These are phyloP conservation scores for Microtus oregoni DNA, from an alignment of 2,113 vertebrate genomes.

Conservation along the genomic window DNA sequence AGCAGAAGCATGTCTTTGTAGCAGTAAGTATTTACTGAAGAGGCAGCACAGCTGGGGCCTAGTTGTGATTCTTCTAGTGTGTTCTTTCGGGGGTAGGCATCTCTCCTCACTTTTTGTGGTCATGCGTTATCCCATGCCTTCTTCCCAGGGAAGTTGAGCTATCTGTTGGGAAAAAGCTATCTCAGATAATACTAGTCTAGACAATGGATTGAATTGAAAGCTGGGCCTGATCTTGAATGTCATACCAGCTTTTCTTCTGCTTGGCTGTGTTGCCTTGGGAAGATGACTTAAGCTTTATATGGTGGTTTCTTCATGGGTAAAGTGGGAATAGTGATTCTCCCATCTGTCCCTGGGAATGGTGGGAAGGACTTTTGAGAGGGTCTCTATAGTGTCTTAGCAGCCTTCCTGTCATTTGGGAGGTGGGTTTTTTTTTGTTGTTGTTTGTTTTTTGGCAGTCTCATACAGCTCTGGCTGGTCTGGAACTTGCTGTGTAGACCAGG, in stretches of 20 bases:
- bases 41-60: neutral
- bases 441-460: neutral
- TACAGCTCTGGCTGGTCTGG: neutral
- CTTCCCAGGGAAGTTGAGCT: neutral
- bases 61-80: neutral
- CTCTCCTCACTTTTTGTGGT: neutral
- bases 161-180: neutral
- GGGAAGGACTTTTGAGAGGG: neutral
- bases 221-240: too few relatives aligned
- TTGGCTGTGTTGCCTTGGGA: neutral
- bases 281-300: neutral
- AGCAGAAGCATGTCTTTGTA: neutral
- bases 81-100: neutral
- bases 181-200: neutral
- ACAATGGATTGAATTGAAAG: neutral
- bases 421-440: neutral
- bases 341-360: neutral
- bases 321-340: neutral
- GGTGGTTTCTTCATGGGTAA: neutral
- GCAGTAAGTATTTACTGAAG: neutral
- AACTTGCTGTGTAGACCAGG: neutral
- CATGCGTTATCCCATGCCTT: neutral
- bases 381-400: rapidly evolving
- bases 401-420: neutral
- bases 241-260: neutral